These are phyloP conservation scores for Daphoenositta chrysoptera DNA, from an alignment of 2,113 vertebrate genomes.

Conservation along the genomic window DNA sequence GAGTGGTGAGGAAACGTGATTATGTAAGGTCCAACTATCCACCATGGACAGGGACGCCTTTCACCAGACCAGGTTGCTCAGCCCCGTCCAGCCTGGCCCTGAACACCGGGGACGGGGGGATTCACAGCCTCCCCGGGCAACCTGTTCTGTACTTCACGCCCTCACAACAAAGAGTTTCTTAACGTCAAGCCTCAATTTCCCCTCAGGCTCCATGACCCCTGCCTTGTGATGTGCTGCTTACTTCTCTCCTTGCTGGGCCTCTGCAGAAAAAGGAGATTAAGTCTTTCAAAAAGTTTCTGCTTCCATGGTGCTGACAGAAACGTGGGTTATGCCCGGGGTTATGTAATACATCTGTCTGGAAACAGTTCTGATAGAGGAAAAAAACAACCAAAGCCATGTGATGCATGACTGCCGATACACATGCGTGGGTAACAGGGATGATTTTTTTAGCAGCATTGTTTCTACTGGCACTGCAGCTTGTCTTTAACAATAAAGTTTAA, in stretches of 20 bases:
- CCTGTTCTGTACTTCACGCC: fast-evolving
- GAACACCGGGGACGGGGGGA: too few relatives aligned
- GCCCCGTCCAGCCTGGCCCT: not conserved
- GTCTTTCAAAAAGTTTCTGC: not conserved
- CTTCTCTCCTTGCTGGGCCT: not conserved
- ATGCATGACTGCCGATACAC: not conserved
- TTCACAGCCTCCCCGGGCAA: too few relatives aligned
- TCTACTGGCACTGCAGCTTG: not conserved
- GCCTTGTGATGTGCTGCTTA: fast-evolving
- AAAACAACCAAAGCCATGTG: not conserved
- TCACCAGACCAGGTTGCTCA: not conserved
- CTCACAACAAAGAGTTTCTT: not conserved
- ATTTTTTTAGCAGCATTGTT: not conserved
- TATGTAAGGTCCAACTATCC: fast-evolving
- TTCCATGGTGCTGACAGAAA: not conserved
- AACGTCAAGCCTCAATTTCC: not conserved
- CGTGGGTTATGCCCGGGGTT: fast-evolving
- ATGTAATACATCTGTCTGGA: not conserved
- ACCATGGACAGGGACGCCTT: fast-evolving
- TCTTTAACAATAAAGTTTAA: not conserved
- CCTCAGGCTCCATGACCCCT: fast-evolving
- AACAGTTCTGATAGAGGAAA: not conserved
- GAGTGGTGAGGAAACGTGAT: too few relatives aligned
- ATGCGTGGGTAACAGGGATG: not conserved
- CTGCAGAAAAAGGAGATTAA: not conserved